Conservation (phyloP, 2,888 invertebrate species). For the Euzetes globulus region DNA sequence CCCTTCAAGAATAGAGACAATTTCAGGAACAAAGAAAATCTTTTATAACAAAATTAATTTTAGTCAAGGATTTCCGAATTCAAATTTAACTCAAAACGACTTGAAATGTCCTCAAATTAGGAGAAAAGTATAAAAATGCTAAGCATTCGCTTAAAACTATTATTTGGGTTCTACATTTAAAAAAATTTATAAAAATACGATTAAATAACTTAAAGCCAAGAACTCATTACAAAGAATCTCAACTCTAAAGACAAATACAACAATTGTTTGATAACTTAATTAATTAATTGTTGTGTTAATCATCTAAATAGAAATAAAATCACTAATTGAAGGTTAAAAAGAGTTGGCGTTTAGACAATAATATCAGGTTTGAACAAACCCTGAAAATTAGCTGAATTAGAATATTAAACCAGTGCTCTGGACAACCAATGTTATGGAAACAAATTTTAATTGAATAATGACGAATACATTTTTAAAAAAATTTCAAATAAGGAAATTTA, state of each 20-base stretch:
- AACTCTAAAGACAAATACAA: not conserved
- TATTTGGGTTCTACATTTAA: too few species aligned
- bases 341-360: not conserved
- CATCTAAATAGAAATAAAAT: not conserved
- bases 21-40: not conserved
- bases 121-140: not conserved
- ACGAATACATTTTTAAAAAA: too few species aligned
- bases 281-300: too few species aligned
- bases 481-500: too few species aligned
- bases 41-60: not conserved
- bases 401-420: too few species aligned
- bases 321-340: not conserved
- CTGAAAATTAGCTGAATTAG: not conserved
- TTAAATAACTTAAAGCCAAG: not conserved
- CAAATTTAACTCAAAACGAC: not conserved
- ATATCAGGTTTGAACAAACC: not conserved
- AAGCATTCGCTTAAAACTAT: too few species aligned
- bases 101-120: not conserved
- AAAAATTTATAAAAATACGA: too few species aligned
- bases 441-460: too few species aligned
- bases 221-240: not conserved
- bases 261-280: too few species aligned
- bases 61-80: slow-evolving; percentile 1
- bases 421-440: too few species aligned
- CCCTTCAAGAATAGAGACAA: not conserved